Conservation (phyloP, 2,888 invertebrate species). For the Ephialtes manifestator region DNA sequence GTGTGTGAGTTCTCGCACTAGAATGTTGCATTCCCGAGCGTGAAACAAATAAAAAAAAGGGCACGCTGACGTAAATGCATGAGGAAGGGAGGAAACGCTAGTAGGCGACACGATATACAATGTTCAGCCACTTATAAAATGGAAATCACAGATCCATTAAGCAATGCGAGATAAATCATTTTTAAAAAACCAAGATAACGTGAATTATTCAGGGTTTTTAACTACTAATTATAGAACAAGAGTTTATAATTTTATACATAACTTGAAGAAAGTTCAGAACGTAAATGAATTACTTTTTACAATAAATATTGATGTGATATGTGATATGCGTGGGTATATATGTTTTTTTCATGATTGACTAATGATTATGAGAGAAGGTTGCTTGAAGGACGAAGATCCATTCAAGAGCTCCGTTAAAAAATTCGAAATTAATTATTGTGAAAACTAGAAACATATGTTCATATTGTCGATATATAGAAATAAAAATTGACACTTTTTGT, state of each 20-base stretch:
- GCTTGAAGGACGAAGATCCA: too few species aligned
- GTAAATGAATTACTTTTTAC: background rate
- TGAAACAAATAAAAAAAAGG: constrained; percentile 15
- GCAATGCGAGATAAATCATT: background rate
- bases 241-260: too few species aligned
- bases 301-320: too few species aligned
- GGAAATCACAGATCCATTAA: background rate
- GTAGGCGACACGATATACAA: constrained; percentile 24
- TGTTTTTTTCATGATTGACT: background rate
- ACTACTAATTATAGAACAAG: too few species aligned
- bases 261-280: background rate
- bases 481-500: too few species aligned
- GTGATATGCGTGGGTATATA: background rate
- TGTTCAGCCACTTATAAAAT: constrained; percentile 20
- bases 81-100: background rate
- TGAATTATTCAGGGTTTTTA: too few species aligned
- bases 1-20: constrained; percentile 70
- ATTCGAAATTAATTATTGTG: too few species aligned
- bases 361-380: background rate
- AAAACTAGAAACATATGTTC: too few species aligned
- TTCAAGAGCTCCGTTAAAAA: too few species aligned
- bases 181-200: background rate
- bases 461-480: too few species aligned
- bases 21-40: constrained; percentile 36
- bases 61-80: constrained; percentile 5